These are phyloP conservation scores for Hylaea fasciaria DNA, from an alignment of 2,888 invertebrate genomes.

Conservation along the genomic window DNA sequence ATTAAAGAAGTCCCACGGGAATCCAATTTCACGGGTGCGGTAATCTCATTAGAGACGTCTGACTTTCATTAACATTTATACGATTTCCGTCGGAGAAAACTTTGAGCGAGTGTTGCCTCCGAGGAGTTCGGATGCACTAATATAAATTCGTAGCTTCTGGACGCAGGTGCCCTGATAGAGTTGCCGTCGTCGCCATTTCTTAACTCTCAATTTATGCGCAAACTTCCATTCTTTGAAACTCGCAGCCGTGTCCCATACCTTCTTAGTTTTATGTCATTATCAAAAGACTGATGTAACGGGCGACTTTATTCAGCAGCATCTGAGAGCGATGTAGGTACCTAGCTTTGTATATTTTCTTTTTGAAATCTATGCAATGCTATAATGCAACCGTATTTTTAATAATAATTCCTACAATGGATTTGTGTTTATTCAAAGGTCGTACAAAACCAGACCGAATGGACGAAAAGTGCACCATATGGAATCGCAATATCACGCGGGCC, in stretches of 20 bases:
- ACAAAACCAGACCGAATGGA: conserved; percentile 51
- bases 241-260: conserved; percentile 38
- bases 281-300: conserved; percentile 21
- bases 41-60: conserved; percentile 82
- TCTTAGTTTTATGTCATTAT: conserved; percentile 42
- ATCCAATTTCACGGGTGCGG: conserved; percentile 80
- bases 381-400: conserved; percentile 16
- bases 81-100: conserved; percentile 73
- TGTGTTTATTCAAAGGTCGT: conserved; percentile 17
- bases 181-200: conserved; percentile 59
- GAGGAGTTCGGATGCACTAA: conserved; percentile 70
- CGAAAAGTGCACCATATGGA: conserved; percentile 56
- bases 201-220: conserved; percentile 67
- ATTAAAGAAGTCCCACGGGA: conserved; percentile 80
- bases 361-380: background rate
- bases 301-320: background rate
- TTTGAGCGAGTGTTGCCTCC: conserved; percentile 60
- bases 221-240: conserved; percentile 57
- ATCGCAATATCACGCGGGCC: conserved; percentile 58
- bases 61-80: conserved; percentile 83
- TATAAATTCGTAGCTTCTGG: conserved; percentile 70
- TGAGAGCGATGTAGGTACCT: too few species aligned
- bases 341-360: too few species aligned
- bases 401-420: conserved; percentile 39
- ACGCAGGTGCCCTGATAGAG: conserved; percentile 71